Conservation (phyloP, 2,797 vertebrate genomes). For the Xenopus petersii region DNA sequence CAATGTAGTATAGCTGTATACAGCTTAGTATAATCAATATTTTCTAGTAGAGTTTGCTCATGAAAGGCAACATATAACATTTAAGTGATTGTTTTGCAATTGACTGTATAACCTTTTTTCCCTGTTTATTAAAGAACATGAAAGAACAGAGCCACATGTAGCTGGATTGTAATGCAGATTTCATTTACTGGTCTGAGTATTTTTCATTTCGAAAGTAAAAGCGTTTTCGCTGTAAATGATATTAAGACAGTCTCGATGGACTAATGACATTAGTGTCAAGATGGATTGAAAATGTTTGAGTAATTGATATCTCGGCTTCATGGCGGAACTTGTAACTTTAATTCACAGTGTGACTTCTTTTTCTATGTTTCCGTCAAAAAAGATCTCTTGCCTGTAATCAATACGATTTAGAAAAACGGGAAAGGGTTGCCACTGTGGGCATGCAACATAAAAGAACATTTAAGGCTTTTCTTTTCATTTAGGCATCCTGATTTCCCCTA, state of each 20-base stretch:
- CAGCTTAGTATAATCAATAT: too few species aligned
- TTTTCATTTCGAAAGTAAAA: conserved; percentile 58
- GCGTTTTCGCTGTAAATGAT: conserved; percentile 59
- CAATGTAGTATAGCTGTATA: too few species aligned
- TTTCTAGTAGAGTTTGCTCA: too few species aligned
- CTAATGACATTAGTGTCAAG: conserved; percentile 77
- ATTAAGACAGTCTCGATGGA: conserved; percentile 68
- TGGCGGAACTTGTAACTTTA: conserved; percentile 39
- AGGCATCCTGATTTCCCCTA: not conserved
- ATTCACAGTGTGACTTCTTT: not conserved
- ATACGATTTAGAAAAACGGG: conserved; percentile 1
- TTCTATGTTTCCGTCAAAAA: conserved; percentile 43
- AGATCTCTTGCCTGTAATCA: conserved; percentile 20
- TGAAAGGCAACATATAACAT: not conserved
- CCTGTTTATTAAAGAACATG: conserved; percentile 75
- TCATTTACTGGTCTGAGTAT: conserved; percentile 46
- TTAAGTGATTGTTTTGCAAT: conserved; percentile 75
- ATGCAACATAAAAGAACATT: not conserved
- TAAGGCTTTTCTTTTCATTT: not conserved
- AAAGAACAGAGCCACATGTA: conserved; percentile 57
- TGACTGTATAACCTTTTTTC: conserved; percentile 69
- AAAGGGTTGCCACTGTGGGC: not conserved
- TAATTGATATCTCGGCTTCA: conserved; percentile 68
- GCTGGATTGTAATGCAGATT: conserved; percentile 53
- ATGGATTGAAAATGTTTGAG: conserved; percentile 73